Base-by-base conservation (phyloP, 2,888 invertebrate species). In the Calliopum simillimum region DNA sequence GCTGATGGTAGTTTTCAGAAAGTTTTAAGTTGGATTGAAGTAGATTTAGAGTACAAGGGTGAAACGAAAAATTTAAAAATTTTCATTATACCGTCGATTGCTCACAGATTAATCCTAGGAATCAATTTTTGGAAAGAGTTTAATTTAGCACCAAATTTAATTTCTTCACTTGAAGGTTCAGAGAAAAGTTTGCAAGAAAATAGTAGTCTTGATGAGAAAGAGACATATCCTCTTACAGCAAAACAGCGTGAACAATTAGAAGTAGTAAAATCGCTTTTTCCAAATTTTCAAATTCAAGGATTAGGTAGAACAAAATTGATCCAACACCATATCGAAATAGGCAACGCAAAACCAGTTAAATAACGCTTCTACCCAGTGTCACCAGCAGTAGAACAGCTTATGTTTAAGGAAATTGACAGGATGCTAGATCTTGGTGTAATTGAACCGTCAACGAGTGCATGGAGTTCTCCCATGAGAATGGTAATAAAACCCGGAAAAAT, bases 371-470 rank as follows among this genome's bases (percentile, higher is more conserved):
- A 66, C 19, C 68, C 73, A 12, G 58, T 66, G 1, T 73, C 70
- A 8, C 71, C 74, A 6, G 65, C 59, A 4, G 55, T 69, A 12
- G 70, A 74, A 41, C 43, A 46, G 44, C 33, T 68, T n/a, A 25
- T 74, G 13, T 67, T 66, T 47, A n/a, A n/a, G n/a, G n/a, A n/a
- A n/a, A n/a, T n/a, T n/a, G n/a, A n/a, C n/a, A n/a, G n/a, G 51
- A 8, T 2, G 73, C 73, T 4, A 53, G 68, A 56, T 74, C 71
- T 2, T n/a, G 21, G 1, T 16, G n/a, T 73, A n/a, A 59, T 69
- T 16, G 21, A 44, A 44, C 74, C 73, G 56, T 1, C 12, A 12
- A 74, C 71, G 41, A 66, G 72, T 46, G 68, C 70, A 79, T 58
- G 64, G 47, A 47, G 66, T 59, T 65, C 71, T 2, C 64, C 67